Conservation (phyloP, 2,113 vertebrate genomes). For the Manacus vitellinus region DNA sequence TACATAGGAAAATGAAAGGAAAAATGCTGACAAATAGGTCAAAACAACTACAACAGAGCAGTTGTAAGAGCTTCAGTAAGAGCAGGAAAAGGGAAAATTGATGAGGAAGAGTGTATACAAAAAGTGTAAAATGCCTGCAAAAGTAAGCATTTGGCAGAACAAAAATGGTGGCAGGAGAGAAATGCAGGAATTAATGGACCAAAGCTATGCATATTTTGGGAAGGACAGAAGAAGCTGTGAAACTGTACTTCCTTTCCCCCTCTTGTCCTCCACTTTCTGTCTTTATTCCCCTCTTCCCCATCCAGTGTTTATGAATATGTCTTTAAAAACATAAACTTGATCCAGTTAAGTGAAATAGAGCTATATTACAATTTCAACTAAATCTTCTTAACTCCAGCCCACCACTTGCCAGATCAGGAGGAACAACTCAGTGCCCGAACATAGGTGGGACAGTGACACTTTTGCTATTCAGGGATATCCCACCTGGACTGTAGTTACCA, state of each 20-base stretch:
- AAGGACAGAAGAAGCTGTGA: background rate
- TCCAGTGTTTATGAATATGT: background rate
- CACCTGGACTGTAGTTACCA: background rate
- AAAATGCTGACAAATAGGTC: slow-evolving; percentile 13
- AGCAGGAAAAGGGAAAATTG: background rate
- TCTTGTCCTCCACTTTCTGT: background rate
- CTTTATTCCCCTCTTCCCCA: background rate
- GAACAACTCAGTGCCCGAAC: background rate
- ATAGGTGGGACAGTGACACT: background rate
- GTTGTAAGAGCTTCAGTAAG: background rate
- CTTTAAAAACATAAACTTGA: background rate
- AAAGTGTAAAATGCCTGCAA: background rate
- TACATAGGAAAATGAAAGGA: background rate
- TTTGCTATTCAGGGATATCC: background rate
- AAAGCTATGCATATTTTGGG: background rate
- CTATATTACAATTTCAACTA: background rate
- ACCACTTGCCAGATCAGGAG: background rate
- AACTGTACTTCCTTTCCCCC: background rate
- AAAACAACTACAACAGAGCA: background rate
- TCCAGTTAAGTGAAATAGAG: background rate
- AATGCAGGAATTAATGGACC: background rate
- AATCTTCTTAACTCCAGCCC: background rate
- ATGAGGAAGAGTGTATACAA: background rate
- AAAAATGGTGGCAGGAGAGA: background rate
- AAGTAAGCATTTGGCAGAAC: background rate